phyloP scores from a whole-genome alignment of 53 echinoderm and acorn worm species.

The Actinopyga echinites region DNA sequence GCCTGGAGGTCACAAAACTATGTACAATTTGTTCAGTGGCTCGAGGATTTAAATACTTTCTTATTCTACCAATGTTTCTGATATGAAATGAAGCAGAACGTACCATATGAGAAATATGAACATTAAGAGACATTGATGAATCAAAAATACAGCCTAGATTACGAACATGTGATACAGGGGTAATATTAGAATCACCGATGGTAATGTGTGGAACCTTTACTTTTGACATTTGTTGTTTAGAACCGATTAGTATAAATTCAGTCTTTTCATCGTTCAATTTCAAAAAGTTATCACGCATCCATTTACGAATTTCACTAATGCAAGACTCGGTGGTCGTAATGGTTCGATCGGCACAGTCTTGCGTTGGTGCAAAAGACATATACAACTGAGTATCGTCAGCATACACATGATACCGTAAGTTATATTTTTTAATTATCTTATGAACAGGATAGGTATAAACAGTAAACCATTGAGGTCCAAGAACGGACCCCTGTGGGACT shows the following conservation, averaged over 20 bases:
- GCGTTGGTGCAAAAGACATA: conserved; percentile 6
- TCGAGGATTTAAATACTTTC: conserved; percentile 3
- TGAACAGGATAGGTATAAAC: conserved; percentile 16
- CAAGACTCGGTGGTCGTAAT: neutral
- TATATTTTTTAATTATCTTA: neutral
- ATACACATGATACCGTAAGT: conserved; percentile 23
- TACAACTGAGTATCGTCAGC: conserved; percentile 29
- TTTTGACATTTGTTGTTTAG: too few species aligned
- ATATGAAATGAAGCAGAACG: neutral
- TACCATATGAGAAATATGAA: neutral
- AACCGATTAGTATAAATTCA: too few species aligned
- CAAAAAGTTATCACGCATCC: conserved; percentile 15
- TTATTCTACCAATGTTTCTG: conserved; percentile 4
- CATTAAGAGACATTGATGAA: neutral
- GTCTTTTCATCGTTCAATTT: too few species aligned
- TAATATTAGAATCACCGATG: conserved; percentile 9
- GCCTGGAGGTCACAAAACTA: neutral
- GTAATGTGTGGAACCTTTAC: neutral
- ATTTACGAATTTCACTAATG: conserved; percentile 19
- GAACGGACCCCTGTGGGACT: conserved; percentile 53
- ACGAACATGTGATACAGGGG: neutral
- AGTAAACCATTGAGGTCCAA: conserved; percentile 31
- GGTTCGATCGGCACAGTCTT: neutral
- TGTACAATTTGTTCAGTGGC: conserved; percentile 24
- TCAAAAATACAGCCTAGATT: neutral